A percentile compares a stretch with the other conserved stretches of the same genome.
These are phyloP conservation scores for Actinernus sp. DNA, from an alignment of 92 coral and sea anemone species.

Conservation along the genomic window DNA sequence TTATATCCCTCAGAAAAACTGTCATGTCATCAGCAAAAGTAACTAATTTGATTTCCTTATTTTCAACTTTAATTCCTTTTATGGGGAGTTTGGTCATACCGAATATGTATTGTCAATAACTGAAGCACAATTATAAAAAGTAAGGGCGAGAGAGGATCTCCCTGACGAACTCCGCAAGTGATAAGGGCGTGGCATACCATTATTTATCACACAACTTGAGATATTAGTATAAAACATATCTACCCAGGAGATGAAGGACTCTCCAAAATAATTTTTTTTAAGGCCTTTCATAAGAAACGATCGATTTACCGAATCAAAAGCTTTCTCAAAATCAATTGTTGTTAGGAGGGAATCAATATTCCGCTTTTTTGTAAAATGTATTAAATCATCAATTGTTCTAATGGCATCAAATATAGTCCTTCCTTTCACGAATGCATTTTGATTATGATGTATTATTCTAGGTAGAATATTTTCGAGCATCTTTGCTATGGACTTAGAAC, in stretches of 20 bases:
- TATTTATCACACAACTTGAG: slow-evolving; percentile 23
- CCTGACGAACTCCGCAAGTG: slow-evolving; percentile 59
- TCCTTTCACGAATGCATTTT: no score
- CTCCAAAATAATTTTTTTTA: no score
- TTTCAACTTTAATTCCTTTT: slow-evolving; percentile 11
- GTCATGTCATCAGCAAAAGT: slow-evolving; percentile 59
- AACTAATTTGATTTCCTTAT: slow-evolving; percentile 7
- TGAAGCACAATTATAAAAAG: slow-evolving; percentile 41
- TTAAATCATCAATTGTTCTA: slow-evolving; percentile 30
- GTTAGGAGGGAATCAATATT: not conserved
- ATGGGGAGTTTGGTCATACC: slow-evolving; percentile 3
- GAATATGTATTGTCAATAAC: slow-evolving; percentile 9
- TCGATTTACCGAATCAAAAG: slow-evolving; percentile 19
- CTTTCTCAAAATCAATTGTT: slow-evolving; percentile 17
- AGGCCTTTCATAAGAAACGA: not conserved
- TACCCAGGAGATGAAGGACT: no score
- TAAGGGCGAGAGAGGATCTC: slow-evolving; percentile 61
- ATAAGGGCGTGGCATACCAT: no score
- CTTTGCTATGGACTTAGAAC: slow-evolving; percentile 8
- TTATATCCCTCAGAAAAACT: slow-evolving; percentile 6
- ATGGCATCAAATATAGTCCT: slow-evolving; percentile 44
- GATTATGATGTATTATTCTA: slow-evolving; percentile 18
- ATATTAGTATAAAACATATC: slow-evolving; percentile 5
- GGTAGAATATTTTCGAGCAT: slow-evolving; percentile 1
- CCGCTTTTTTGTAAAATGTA: no score